phyloP scores from a whole-genome alignment of 2,113 vertebrate genomes.

The Scophthalmus maximus region DNA sequence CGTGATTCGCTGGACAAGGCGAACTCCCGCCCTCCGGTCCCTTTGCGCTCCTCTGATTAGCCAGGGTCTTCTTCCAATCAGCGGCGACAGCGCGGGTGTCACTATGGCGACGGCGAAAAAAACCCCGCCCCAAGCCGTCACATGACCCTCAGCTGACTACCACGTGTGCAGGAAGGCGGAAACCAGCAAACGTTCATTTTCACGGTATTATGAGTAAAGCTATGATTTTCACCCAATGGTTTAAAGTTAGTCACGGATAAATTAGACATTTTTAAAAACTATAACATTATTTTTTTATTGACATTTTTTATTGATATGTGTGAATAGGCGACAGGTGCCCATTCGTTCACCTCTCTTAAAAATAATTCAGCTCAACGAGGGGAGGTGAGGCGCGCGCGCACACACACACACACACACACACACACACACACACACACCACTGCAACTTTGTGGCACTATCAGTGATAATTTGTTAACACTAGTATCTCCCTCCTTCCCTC shows the following conservation, averaged over 20 bases:
- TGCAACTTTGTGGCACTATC: no score
- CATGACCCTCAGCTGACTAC: conserved; percentile 67
- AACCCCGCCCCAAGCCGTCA: conserved; percentile 63
- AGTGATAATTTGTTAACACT: no score
- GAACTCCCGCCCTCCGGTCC: conserved; percentile 42
- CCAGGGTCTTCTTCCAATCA: conserved; percentile 56
- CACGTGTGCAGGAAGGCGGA: neutral
- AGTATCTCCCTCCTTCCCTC: no score
- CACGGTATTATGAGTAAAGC: no score
- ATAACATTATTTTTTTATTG: rapidly evolving
- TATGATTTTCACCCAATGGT: rapidly evolving
- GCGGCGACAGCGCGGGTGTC: conserved; percentile 29
- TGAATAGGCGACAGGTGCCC: neutral
- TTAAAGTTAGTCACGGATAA: neutral
- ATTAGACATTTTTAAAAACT: neutral
- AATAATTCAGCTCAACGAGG: neutral
- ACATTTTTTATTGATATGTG: neutral
- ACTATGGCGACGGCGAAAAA: conserved; percentile 66
- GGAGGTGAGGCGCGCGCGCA: conserved; percentile 19
- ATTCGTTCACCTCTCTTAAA: rapidly evolving
- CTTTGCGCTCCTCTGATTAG: conserved; percentile 50
- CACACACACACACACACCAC: no score
- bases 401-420: no score
- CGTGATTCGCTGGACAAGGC: neutral
- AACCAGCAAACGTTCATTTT: neutral